phyloP scores from a whole-genome alignment of 1,140 invertebrate genomes.

The Mactra quadrangularis region DNA sequence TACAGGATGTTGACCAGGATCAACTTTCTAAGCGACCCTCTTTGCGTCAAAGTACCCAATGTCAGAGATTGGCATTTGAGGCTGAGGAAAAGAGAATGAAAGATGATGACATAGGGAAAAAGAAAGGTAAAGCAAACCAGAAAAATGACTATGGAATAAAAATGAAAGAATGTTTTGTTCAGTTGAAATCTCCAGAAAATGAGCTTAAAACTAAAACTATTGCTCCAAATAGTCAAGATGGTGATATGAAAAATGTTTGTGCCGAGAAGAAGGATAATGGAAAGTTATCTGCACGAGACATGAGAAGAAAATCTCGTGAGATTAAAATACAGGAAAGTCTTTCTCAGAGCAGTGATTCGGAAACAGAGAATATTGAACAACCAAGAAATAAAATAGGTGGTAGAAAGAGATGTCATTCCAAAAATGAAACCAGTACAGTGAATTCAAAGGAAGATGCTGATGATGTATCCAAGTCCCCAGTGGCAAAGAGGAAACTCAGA shows the following conservation, averaged over 20 bases:
- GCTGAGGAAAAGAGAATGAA: conserved; percentile 41
- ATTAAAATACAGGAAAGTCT: conserved; percentile 18
- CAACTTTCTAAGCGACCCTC: conserved; percentile 48
- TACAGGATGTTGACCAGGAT: conserved; percentile 64
- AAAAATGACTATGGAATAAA: not conserved
- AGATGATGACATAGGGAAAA: conserved; percentile 23
- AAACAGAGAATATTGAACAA: not conserved
- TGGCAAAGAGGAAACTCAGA: conserved; percentile 22
- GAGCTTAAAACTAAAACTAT: not conserved
- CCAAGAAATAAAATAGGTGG: not conserved
- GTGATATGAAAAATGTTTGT: not conserved
- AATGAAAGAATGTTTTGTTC: not conserved
- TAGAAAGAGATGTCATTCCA: conserved; percentile 9
- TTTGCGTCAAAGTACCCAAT: conserved; percentile 51
- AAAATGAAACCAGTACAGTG: not conserved
- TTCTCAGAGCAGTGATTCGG: conserved; percentile 45
- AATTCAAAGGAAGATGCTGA: not conserved
- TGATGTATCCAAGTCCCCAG: not conserved
- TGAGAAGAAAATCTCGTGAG: conserved; percentile 34
- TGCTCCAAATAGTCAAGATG: conserved; percentile 20
- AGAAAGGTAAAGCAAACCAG: conserved; percentile 26
- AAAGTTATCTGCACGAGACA: conserved; percentile 4
- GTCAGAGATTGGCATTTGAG: conserved; percentile 56
- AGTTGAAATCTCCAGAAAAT: not conserved
- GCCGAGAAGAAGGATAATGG: conserved; percentile 23